phyloP scores from a whole-genome alignment of 2,113 vertebrate species.

The Otus sunia region DNA sequence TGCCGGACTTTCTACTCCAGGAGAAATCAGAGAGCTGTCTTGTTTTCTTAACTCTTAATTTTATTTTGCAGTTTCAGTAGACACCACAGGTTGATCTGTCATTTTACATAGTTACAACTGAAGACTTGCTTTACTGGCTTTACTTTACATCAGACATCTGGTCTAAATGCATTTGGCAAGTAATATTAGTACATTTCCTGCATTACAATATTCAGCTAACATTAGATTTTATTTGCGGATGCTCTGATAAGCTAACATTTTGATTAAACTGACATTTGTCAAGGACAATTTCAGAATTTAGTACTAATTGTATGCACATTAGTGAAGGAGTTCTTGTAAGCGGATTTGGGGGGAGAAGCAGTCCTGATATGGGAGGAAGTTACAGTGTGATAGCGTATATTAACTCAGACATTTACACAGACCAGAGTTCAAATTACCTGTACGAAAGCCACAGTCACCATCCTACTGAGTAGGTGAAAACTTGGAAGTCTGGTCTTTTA shows the following conservation, averaged over 20 bases:
- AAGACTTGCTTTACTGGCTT: neutral
- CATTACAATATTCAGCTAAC: constrained; percentile 36
- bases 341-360: neutral
- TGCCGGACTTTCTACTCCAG: neutral
- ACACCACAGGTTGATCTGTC: neutral
- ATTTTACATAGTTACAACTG: neutral
- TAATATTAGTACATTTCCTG: constrained; percentile 38
- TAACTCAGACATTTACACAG: constrained; percentile 30
- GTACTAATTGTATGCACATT: constrained; percentile 1
- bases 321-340: constrained; percentile 6
- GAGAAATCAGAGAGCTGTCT: neutral
- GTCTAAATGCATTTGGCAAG: constrained; percentile 26
- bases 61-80: neutral
- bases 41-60: neutral
- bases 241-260: constrained; percentile 32
- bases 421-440: constrained; percentile 25
- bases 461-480: neutral
- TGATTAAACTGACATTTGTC: constrained; percentile 41
- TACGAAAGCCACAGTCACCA: neutral
- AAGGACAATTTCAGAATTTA: constrained; percentile 13
- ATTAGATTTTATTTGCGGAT: constrained; percentile 38
- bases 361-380: neutral
- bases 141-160: constrained; percentile 28
- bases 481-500: neutral
- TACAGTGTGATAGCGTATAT: neutral